phyloP scores from a whole-genome alignment of 2,797 vertebrate species.

The Graptemys geographica region DNA sequence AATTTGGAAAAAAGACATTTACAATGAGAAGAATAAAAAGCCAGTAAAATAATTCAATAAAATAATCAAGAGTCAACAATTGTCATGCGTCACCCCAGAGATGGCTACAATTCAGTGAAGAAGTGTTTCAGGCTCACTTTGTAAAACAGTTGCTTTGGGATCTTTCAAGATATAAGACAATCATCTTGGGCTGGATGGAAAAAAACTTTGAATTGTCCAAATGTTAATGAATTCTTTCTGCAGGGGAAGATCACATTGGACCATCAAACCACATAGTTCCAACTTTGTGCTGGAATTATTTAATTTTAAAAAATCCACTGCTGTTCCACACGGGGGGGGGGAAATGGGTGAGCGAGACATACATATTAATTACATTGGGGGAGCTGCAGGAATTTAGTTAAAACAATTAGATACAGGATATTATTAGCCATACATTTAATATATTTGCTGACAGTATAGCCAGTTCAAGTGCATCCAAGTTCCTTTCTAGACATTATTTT shows the following conservation, averaged over 20 bases:
- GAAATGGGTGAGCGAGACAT: background rate
- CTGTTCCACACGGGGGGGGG: background rate
- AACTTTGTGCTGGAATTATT: background rate
- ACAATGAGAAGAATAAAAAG: background rate
- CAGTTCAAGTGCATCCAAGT: background rate
- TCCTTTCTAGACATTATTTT: background rate
- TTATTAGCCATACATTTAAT: fast-evolving
- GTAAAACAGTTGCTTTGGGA: background rate
- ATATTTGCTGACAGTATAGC: background rate
- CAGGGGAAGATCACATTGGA: background rate
- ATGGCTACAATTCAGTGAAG: background rate
- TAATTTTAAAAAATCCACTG: background rate
- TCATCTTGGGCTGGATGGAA: background rate
- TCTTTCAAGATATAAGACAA: background rate
- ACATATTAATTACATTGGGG: background rate
- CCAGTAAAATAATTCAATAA: background rate
- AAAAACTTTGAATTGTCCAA: background rate
- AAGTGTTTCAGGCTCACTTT: background rate
- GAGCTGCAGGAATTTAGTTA: background rate
- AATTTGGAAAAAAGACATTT: background rate
- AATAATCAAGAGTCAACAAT: background rate
- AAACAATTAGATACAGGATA: fast-evolving
- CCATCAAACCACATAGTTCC: background rate
- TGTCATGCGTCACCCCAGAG: fast-evolving
- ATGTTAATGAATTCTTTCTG: background rate